Conservation (phyloP, 2,888 invertebrate species). For the Melinaea marsaeus region DNA sequence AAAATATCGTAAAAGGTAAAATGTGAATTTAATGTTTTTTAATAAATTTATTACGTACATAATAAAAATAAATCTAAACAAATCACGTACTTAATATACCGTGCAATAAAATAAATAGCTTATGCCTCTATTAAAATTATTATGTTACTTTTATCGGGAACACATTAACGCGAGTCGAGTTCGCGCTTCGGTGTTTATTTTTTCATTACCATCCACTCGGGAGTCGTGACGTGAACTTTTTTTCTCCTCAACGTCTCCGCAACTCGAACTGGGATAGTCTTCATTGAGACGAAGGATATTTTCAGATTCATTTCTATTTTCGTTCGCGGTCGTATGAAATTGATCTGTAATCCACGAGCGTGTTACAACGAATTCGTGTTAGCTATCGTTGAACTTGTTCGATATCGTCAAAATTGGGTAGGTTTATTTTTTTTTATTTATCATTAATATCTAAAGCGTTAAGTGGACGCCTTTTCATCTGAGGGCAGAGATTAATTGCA, state of each 20-base stretch:
- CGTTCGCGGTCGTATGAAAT: conserved; percentile 24
- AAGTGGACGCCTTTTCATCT: conserved; percentile 29
- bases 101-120: conserved; percentile 38
- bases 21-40: conserved; percentile 7
- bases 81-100: conserved; percentile 11
- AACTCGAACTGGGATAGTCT: conserved; percentile 47
- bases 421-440: conserved; percentile 32
- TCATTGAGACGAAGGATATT: conserved; percentile 10
- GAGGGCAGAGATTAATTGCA: conserved; percentile 41
- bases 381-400: conserved; percentile 11
- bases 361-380: conserved; percentile 20
- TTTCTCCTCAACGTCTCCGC: conserved; percentile 46
- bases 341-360: conserved; percentile 24
- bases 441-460: conserved; percentile 31
- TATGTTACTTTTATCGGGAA: conserved; percentile 26
- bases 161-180: conserved; percentile 11
- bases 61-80: conserved; percentile 15
- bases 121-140: conserved; percentile 9
- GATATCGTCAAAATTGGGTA: conserved; percentile 13
- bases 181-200: conserved; percentile 43
- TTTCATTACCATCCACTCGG: conserved; percentile 54
- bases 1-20: conserved; percentile 5
- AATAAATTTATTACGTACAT: conserved; percentile 6
- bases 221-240: conserved; percentile 69
- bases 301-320: conserved; percentile 29